These are phyloP conservation scores for Syritta pipiens DNA, from an alignment of 2,888 invertebrate genomes.

Conservation along the genomic window DNA sequence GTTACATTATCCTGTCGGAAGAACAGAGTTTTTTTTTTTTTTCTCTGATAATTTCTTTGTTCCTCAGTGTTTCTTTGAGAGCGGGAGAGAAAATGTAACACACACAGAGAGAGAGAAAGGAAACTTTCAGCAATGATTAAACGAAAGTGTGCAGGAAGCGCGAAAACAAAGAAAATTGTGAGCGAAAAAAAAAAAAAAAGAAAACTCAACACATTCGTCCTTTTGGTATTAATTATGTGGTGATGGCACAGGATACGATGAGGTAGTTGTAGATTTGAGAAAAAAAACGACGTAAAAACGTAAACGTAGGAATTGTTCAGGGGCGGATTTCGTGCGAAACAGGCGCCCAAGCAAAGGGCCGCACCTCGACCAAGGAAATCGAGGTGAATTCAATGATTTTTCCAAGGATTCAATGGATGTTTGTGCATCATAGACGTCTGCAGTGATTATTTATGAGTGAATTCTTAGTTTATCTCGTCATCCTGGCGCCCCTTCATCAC, in stretches of 20 bases:
- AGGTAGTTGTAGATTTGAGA: conserved; percentile 30
- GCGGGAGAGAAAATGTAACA: conserved; percentile 3
- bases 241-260: conserved; percentile 23
- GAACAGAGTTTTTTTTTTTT: conserved; percentile 20
- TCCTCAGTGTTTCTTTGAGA: conserved; percentile 11
- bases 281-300: too few relatives aligned
- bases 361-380: not conserved
- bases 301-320: too few relatives aligned
- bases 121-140: conserved; percentile 63
- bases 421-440: not conserved
- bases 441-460: not conserved
- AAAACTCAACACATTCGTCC: conserved; percentile 48
- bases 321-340: too few relatives aligned
- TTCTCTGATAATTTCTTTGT: conserved; percentile 41
- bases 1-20: conserved; percentile 60
- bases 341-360: not conserved
- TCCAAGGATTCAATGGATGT: not conserved
- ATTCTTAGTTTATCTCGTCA: not conserved
- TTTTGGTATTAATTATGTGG: conserved; percentile 45
- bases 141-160: conserved; percentile 50
- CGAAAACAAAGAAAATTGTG: conserved; percentile 20
- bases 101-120: not conserved
- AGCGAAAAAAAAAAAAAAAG: conserved; percentile 7
- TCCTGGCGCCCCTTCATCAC: conserved; percentile 23
- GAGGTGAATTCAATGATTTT: not conserved